These are phyloP conservation scores for Sinodicranocentrus sp. DNA, from an alignment of 2,888 invertebrate genomes.

Conservation along the genomic window DNA sequence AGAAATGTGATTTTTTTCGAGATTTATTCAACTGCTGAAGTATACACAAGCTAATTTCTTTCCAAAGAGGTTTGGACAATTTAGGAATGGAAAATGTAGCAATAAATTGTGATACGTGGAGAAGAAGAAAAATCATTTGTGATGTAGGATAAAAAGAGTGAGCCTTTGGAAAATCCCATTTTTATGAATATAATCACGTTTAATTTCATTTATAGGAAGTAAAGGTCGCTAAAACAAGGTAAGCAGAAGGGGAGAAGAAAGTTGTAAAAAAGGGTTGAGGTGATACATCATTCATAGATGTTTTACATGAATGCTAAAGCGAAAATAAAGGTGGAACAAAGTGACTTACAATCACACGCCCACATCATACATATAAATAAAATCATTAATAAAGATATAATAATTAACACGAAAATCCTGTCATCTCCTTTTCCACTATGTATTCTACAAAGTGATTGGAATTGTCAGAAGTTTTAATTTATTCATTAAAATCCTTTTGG, in stretches of 20 bases:
- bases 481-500: too few relatives aligned
- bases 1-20: slow-evolving; percentile 29
- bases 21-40: slow-evolving; percentile 48
- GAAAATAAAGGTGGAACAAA: slow-evolving; percentile 28
- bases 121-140: slow-evolving; percentile 12
- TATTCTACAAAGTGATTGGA: not conserved
- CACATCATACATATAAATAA: slow-evolving; percentile 52
- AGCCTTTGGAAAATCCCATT: slow-evolving; percentile 30
- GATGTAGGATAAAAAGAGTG: too few relatives aligned
- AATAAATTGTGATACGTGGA: slow-evolving; percentile 23
- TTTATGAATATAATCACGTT: not conserved
- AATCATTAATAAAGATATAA: slow-evolving; percentile 61
- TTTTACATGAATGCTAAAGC: not conserved
- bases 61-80: slow-evolving; percentile 31
- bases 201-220: not conserved
- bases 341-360: slow-evolving; percentile 38
- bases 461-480: too few relatives aligned
- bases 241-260: not conserved
- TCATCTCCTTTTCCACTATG: slow-evolving; percentile 21
- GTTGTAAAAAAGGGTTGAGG: not conserved
- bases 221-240: not conserved
- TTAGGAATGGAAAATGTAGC: slow-evolving; percentile 27
- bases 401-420: slow-evolving; percentile 45
- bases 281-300: slow-evolving; percentile 33
- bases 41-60: slow-evolving; percentile 52